Base-by-base conservation (phyloP, 2,888 invertebrate genomes). In the Archips crataeganus region DNA sequence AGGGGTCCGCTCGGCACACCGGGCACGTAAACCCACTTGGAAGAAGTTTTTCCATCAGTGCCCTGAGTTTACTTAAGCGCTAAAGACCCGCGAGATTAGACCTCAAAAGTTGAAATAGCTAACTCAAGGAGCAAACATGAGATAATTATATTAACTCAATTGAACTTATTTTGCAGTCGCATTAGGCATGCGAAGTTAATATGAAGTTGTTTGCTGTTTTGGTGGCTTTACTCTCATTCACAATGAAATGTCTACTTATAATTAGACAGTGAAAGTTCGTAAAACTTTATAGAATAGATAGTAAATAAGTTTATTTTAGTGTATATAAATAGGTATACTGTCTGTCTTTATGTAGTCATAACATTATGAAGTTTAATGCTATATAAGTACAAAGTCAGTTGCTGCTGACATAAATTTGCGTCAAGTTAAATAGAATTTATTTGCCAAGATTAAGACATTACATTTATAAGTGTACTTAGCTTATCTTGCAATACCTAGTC, bases 1-100 rank as follows among this genome's bases (percentile, higher is more conserved):
- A 49, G 47, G 54, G 51, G 42, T 73, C 64, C 39, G 57, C 45
- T 74, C 61, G 61, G 65, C 11, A 74, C 51, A 60, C 74, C 69
- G 61, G 70, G 74, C 74, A 74, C 74, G 74, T 74, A 74, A 61
- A 60, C 70, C 65, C 70, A 70, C 74, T 74, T 70, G 69, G 65
- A 60, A n/a, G 69, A 74, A 74, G 74, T 74, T 74, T 74, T 74
- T 74, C 74, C 74, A 74, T 74, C 74, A 74, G 61, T 60, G 64
- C 64, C 60, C 61, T 36, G 65, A 65, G 69, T 65, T 70, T 61
- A 74, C 74, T 74, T 70, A 74, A 74, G 74, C 74, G 74, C 69
- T 74, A 74, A 74, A 74, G 60, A 74, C 69, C 64, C 61, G 34
- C 60, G 54, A 65, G 74, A 74, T 74, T 70, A 74, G 45, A 70